Conservation (phyloP, 2,113 vertebrate genomes). For the Tragelaphus imberbis region DNA sequence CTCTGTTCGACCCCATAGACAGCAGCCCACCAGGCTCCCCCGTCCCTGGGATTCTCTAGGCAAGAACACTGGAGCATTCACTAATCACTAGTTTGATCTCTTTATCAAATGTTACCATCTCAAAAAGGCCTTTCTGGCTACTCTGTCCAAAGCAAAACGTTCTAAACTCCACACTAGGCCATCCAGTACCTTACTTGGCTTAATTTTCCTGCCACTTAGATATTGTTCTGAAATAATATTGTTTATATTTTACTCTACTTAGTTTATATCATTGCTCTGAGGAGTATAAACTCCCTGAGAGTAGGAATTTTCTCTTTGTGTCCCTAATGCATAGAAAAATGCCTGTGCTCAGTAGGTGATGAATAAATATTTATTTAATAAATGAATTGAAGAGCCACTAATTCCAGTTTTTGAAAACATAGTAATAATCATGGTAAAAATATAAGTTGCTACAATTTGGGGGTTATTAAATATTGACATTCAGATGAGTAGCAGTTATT, state of each 20-base stretch:
- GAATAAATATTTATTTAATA: not conserved
- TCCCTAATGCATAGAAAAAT: not conserved
- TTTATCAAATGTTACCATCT: not conserved
- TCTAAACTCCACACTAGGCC: not conserved
- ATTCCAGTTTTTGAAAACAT: not conserved
- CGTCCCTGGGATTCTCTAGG: too few relatives aligned
- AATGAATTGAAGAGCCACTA: not conserved
- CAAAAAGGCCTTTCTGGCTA: not conserved
- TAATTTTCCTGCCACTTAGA: not conserved
- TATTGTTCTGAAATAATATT: not conserved
- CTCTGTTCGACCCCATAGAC: too few relatives aligned
- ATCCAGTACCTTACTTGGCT: not conserved
- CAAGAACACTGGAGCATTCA: not conserved
- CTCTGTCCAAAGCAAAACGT: not conserved
- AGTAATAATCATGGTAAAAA: not conserved
- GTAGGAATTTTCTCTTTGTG: not conserved
- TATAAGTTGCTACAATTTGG: not conserved
- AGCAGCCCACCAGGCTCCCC: too few relatives aligned
- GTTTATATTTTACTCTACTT: not conserved
- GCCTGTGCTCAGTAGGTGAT: not conserved
- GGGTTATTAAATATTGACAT: not conserved
- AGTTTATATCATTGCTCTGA: not conserved
- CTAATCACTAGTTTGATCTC: not conserved
- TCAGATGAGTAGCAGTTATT: not conserved
- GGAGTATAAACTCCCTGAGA: not conserved